These are phyloP conservation scores for Grammomys dolichurus DNA, from an alignment of 2,113 vertebrate species.

Conservation along the genomic window DNA sequence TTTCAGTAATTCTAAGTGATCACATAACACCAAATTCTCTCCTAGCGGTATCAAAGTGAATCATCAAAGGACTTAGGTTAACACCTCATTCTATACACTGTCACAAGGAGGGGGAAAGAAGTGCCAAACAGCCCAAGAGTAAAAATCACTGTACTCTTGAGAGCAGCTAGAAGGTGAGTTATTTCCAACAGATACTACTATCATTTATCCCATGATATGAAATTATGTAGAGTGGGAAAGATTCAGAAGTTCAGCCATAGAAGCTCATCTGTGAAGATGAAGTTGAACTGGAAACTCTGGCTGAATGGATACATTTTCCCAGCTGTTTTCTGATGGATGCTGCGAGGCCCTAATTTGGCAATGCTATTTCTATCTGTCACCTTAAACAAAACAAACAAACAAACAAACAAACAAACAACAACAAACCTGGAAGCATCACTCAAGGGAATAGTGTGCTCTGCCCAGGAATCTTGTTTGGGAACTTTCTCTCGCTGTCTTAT, in stretches of 20 bases:
- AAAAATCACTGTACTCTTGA: not conserved
- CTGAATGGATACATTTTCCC: not conserved
- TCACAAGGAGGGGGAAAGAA: not conserved
- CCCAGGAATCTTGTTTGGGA: not conserved
- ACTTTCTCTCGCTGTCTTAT: not conserved
- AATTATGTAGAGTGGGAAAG: not conserved
- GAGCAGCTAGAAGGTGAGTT: not conserved
- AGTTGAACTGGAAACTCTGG: not conserved
- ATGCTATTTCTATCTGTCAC: not conserved
- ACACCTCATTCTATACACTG: not conserved
- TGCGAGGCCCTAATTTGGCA: not conserved
- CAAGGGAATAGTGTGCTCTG: too few relatives aligned
- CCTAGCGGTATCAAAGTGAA: not conserved
- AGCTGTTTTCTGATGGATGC: not conserved
- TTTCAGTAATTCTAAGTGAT: constrained; percentile 2
- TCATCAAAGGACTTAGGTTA: constrained; percentile 1
- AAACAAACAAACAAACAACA: not conserved
- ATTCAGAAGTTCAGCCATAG: not conserved
- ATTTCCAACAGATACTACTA: not conserved
- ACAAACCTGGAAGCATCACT: not conserved
- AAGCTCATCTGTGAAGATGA: not conserved
- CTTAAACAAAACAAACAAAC: not conserved
- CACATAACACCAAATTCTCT: constrained; percentile 34
- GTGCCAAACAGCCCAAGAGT: not conserved
- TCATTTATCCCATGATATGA: not conserved